Evolutionary conservation across 2,888 invertebrate genomes (phyloP), one percentile per base, ranked within the genome.

Genomic region (Plagiodera versicolora): DNA sequence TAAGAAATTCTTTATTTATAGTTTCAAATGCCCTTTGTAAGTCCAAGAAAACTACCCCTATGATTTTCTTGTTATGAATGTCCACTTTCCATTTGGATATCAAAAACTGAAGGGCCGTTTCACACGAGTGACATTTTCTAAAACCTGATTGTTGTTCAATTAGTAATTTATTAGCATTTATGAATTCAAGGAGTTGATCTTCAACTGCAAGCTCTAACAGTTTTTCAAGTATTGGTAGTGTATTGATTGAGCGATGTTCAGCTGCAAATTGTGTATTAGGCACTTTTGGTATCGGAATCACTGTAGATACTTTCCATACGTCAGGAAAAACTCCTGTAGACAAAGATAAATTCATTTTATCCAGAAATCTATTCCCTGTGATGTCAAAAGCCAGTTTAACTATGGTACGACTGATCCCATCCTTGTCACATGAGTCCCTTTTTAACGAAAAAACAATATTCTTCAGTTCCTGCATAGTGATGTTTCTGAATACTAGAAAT

Each of bases 271-370:
- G 6, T 3, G 24, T 6, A 6, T 24, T 24, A 5, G 24, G 3
- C 3, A 24, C 6, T 46, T 46, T 46, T 46, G n/a, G 16, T 3
- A 46, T 46, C n/a, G 46, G 46, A 46, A 46, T 17, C n/a, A 46
- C 16, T 14, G 14, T 46, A 17, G 46, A 1, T 16, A 46, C 16
- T 46, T 46, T 46, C 46, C 46, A 46, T 16, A 2, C 46, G 16
- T 46, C 46, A 46, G 46, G 46, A 46, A 46, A 46, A 16, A 6
- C 16, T 46, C 46, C 46, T 16, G 46, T 46, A 17, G 46, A 16
- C 16, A 46, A 46, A 14, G 46, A 46, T 46, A 46, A 46, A 46
- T 46, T 46, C n/a, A 46, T 46, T 17, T 16, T 3, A 17, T 46
- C 14, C 46, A 17, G 16, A 46, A 46, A 46, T 17, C 46, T 14